Evolutionary conservation across 2,113 vertebrate species (phyloP), one percentile per base, ranked within the genome.

Genomic region (Beaufortia kweichowensis): DNA sequence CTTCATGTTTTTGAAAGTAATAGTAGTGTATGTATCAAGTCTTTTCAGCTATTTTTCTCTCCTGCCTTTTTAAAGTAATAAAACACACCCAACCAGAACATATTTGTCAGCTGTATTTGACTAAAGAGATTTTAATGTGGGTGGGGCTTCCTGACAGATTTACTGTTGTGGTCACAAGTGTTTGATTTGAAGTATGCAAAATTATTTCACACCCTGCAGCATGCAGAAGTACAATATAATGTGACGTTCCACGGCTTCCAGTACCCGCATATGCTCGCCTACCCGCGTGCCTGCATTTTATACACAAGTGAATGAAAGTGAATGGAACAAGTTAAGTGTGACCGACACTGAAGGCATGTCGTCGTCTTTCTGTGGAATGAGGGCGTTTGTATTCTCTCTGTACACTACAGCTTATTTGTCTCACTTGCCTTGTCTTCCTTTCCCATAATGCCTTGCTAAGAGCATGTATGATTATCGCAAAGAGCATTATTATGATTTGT

Each of bases 401-500:
- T 33, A 46, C 70, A 61, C 3, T 61, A 46, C 31, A 65, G 10
- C 77, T 57, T 57, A 35, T 79, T 79, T 79, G 62, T 73, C 62
- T 53, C 14, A 79, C 41, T 72, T 78, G 48, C 28, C 23, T 72
- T 78, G 28, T 33, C 21, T 63, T 59, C 61, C 56, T 41, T 62
- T 21, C 33, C 60, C 60, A 65, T 65, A 64, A 65, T 63, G 33
- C 57, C 56, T 62, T 53, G 57, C 59, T 63, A 43, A 73, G 24
- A 48, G 57, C 70, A 74, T 61, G 57, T 61, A 74, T 21, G 35
- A 74, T 74, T 72, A 72, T 59, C 23, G 15, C 55, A 59, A 72
- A 43, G 48, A 39, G 57, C 61, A 41, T 78, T 41, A 73, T 61
- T 71, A 21, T 78, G 67, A 71, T 77, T 69, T 71, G 76, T 63